Base-by-base conservation (phyloP, 1,140 invertebrate genomes). In the Bombus terrestris region DNA sequence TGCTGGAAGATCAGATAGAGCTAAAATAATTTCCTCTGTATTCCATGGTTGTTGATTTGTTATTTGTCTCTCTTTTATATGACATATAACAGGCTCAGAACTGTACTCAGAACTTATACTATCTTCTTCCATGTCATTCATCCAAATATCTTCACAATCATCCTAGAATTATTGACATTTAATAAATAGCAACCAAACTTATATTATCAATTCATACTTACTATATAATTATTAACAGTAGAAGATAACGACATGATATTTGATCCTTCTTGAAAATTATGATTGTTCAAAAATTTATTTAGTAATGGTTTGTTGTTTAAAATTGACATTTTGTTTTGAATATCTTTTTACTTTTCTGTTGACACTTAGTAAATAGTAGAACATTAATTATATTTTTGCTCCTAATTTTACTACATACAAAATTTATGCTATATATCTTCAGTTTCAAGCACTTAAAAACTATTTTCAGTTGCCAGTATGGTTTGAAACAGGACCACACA, bases 51-150 rank as follows among this genome's bases (percentile, higher is more conserved):
- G 93, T 69, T 93, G 92, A 28, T 93, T 87, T 89, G 39, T 80
- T 37, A 88, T 87, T 73, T 83, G 87, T 53, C 73, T 86, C 39
- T 92, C 86, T 81, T 91, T 76, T 66, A 90, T 94, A 12, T 91
- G 78, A 76, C 89, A 93, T 1, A 64, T 79, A 15, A 83, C 53
- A 13, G 90, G 92, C 35, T 91, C 86, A 22, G 92, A 91, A 66
- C 91, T 92, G 1, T 86, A 89, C 39, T 95, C 94, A 1, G 94
- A 94, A 2, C 93, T 92, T 37, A 94, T 94, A 75, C 93, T 94
- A 15, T 77, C 80, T 18, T 68, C 28, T 59, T 91, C 89, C 32
- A 92, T 66, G 59, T 92, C 89, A 1, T 92, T 91, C 90, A 94
- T 90, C 92, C 93, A 93, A 62, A 93, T 90, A 32, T 92, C 91